A percentile compares a stretch with the other conserved stretches of the same genome.
Evolutionary conservation across 2,113 vertebrate species (phyloP).

Genomic region (Vicugna pacos): DNA sequence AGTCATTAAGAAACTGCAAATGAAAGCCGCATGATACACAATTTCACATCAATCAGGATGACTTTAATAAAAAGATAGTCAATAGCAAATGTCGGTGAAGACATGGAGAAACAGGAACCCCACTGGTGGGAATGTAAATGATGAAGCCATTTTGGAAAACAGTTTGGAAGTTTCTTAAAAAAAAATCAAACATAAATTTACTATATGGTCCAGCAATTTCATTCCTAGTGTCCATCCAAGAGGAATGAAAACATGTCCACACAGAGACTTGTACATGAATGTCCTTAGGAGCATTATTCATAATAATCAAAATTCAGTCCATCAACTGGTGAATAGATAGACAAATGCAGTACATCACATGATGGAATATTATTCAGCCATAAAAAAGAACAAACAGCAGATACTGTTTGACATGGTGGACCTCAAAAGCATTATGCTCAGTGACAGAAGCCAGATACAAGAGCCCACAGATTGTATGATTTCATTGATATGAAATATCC

Average conservation of each 20-base stretch:
- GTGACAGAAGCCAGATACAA: neutral
- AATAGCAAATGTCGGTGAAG: neutral
- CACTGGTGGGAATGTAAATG: neutral
- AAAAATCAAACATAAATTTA: neutral
- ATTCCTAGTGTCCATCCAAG: neutral
- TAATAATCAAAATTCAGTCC: neutral
- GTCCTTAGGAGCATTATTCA: neutral
- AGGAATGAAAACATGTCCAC: neutral
- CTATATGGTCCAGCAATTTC: neutral
- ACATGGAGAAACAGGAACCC: neutral
- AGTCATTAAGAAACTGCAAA: neutral
- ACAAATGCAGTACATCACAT: neutral
- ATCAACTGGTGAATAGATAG: neutral
- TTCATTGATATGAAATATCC: neutral
- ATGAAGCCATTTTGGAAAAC: neutral
- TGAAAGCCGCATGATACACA: neutral
- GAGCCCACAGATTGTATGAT: neutral
- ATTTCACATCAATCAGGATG: neutral
- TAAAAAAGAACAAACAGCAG: neutral
- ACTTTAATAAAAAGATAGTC: neutral
- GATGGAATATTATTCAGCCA: neutral
- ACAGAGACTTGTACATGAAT: neutral
- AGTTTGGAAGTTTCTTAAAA: neutral
- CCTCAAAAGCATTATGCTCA: neutral
- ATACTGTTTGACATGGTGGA: fast-evolving